Evolutionary conservation across 2,797 vertebrate species (phyloP), one percentile per base, ranked within the genome.

Genomic region (Halcyon smyrnensis): DNA sequence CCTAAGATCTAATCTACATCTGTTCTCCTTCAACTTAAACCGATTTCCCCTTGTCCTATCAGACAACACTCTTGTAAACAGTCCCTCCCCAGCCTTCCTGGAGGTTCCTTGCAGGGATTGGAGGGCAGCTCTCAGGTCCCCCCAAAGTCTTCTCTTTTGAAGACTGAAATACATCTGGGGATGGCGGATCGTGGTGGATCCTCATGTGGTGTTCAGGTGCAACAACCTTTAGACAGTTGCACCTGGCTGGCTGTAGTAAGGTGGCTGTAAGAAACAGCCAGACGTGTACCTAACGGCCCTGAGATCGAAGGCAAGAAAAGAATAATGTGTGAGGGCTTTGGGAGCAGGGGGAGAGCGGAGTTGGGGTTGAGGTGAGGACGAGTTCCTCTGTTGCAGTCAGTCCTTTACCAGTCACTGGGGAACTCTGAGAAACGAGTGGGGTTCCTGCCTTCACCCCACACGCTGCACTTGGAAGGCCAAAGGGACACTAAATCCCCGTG

Each of bases 271-370:
- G 74, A 8, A 57, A 8, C 27, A 77, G 54, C 54, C 54, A 9
- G 12, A 9, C 0, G 0, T 36, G 2, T 6, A 0, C 11, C 39
- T 15, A 23, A 28, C 24, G 16, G 70, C 59, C 64, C 36, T 45
- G 7, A 9, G 64, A 8, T 0, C 43, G 46, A 43, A 59, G 32
- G 36, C 25, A 50, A 19, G 48, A 32, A 54, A 32, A 57, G 15
- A 25, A 8, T 5, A 18, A 25, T 1, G 7, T 9, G 9, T 11
- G 28, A 15, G 67, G 53, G 45, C n/a, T 39, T 54, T 4, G 4
- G 37, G 62, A 41, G 32, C 1, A 12, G 41, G 46, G 53, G 65
- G 32, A 59, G 56, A 65, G 23, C 15, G 8, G 75, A 53, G 81
- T 24, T 53, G 54, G 23, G 28, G 43, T 48, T 59, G 85, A 37